Evolutionary conservation across 2,113 vertebrate genomes (phyloP).

Genomic region (Scortum barcoo): DNA sequence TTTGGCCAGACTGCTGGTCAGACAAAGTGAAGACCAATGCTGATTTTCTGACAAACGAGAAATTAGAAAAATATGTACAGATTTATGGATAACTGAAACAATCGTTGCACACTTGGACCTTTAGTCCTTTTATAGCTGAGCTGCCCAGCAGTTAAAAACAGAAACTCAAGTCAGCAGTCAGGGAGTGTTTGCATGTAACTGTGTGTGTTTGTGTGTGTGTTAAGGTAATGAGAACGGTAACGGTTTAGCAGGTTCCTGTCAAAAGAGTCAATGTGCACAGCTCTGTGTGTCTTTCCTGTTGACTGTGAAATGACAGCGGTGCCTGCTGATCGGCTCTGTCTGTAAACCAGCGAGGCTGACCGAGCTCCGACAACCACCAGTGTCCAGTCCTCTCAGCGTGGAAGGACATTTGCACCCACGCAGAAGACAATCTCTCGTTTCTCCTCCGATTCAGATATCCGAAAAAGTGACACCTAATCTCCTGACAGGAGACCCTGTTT

Average conservation of each 20-base stretch:
- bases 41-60: neutral
- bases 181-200: neutral
- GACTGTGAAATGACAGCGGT: conserved; percentile 63
- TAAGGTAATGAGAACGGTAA: conserved; percentile 43
- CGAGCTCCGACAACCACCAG: neutral
- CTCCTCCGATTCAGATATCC: neutral
- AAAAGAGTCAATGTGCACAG: conserved; percentile 25
- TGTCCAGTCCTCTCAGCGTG: neutral
- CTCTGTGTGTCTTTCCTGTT: conserved; percentile 69
- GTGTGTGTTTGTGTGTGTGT: conserved; percentile 23
- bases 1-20: neutral
- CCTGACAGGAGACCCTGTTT: neutral
- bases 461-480: neutral
- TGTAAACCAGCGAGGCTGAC: neutral
- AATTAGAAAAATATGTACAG: neutral
- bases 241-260: conserved; percentile 54
- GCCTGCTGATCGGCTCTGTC: neutral
- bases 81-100: neutral
- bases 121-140: neutral
- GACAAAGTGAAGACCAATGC: neutral
- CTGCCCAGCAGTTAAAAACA: neutral
- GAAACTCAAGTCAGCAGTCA: neutral
- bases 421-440: neutral
- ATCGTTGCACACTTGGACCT: neutral
- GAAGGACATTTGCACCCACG: neutral